Base-by-base conservation (phyloP, 2,888 invertebrate genomes). In the Tenthredo mesomela region DNA sequence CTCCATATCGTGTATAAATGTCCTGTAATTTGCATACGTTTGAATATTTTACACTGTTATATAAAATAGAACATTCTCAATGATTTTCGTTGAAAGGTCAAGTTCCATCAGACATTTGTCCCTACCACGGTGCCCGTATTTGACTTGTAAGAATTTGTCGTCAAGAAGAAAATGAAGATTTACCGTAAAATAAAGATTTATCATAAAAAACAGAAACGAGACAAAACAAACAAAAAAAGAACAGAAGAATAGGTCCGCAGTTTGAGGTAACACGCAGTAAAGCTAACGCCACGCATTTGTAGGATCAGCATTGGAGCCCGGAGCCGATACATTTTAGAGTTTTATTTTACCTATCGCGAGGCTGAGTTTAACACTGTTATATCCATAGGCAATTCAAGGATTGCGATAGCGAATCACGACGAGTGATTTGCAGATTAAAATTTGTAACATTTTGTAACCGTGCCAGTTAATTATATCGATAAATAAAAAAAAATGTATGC, bases 11-110 rank as follows among this genome's bases (percentile, higher is more conserved):
- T 47, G 21, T 47, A 37, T 67, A 18, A 82, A 65, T 37, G 33
- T 80, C 82, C 67, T 47, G 47, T 82, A 82, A 82, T 82, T 54
- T 58, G 33, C 58, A 54, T 58, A 78, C 61, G 18, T 58, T 15
- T 21, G 21, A 73, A 40, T 40, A 33, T 47, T 47, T 73, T 29
- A 47, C 50, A 15, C 2, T 50, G 40, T 9, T 33, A 71, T 29
- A 33, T 33, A 5, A 33, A 71, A 33, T n/a, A 71, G 33, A 33
- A 71, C 37, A 71, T 50, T 75, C 15, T 47, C 21, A 18, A 47
- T 50, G 50, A 21, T 43, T 47, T 15, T n/a, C 15, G 18, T n/a
- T 25, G 47, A 25, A 15, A 43, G 43, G 18, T 12, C 2, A 43
- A 37, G n/a, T 73, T 33, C 43, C 15, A 73, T 15, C 6, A 25